Conservation (phyloP, 2,888 invertebrate species). For the Volucella inanis region DNA sequence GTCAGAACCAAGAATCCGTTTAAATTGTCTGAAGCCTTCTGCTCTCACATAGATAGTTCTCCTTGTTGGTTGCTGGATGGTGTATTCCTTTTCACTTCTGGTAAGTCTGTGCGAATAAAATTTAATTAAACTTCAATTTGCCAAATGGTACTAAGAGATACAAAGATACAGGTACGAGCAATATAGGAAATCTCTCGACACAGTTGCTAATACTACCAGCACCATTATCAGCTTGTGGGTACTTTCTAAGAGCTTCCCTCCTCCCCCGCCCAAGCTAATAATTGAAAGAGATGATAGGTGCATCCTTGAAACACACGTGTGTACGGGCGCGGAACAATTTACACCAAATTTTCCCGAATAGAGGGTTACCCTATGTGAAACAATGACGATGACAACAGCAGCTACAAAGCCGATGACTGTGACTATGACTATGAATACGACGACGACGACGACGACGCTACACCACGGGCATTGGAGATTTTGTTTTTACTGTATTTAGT, state of each 20-base stretch:
- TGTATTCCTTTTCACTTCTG: too few relatives aligned
- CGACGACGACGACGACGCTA: slow-evolving; percentile 27
- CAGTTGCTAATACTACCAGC: slow-evolving; percentile 32
- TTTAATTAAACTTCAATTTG: slow-evolving; percentile 72
- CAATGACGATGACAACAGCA: slow-evolving; percentile 22
- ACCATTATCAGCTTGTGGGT: slow-evolving; percentile 25
- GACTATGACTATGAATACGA: neutral
- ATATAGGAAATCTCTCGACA: slow-evolving; percentile 34
- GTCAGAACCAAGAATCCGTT: slow-evolving; percentile 2
- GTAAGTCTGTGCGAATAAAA: slow-evolving; percentile 44
- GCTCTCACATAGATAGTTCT: slow-evolving; percentile 28
- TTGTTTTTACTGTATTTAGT: slow-evolving; percentile 1
- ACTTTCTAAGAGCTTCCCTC: slow-evolving; percentile 20
- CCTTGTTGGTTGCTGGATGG: neutral
- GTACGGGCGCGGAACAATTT: slow-evolving; percentile 62
- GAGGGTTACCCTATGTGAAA: slow-evolving; percentile 30
- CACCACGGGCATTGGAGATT: neutral
- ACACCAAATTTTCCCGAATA: slow-evolving; percentile 68
- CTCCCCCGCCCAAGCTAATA: slow-evolving; percentile 20
- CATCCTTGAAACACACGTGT: slow-evolving; percentile 61
- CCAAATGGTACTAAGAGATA: slow-evolving; percentile 50
- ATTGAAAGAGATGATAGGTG: slow-evolving; percentile 60
- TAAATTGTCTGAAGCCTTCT: neutral
- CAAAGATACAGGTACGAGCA: slow-evolving; percentile 28
- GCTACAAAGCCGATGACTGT: too few relatives aligned